These are phyloP conservation scores for Notocelia uddmanniana DNA, from an alignment of 2,888 invertebrate genomes.

Conservation along the genomic window DNA sequence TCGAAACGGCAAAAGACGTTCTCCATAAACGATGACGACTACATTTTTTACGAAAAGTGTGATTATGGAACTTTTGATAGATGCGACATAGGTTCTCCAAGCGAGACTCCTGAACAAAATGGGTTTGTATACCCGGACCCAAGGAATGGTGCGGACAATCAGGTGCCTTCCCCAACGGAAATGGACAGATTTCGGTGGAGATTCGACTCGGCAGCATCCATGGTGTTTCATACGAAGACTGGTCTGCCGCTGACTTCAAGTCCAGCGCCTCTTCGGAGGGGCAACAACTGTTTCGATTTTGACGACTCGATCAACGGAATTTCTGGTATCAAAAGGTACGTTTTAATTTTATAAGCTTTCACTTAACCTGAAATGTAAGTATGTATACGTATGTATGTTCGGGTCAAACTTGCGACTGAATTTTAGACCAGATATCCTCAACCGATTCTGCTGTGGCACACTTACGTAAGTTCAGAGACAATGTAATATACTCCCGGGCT, in stretches of 20 bases:
- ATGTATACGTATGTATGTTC: too few relatives aligned
- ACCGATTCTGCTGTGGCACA: too few relatives aligned
- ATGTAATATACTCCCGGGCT: too few relatives aligned
- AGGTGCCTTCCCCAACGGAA: constrained; percentile 89
- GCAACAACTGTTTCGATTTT: constrained; percentile 93
- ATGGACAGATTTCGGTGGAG: constrained; percentile 90
- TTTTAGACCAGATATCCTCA: too few relatives aligned
- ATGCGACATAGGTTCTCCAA: constrained; percentile 65
- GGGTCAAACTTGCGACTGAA: too few relatives aligned
- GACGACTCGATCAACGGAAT: constrained; percentile 92
- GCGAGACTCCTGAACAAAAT: constrained; percentile 54
- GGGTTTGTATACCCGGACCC: constrained; percentile 67
- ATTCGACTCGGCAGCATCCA: constrained; percentile 91
- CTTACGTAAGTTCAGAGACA: too few relatives aligned
- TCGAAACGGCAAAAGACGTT: constrained; percentile 74
- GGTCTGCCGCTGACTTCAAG: constrained; percentile 94
- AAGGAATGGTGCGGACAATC: constrained; percentile 58
- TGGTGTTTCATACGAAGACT: constrained; percentile 93
- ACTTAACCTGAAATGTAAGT: too few relatives aligned
- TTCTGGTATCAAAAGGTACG: constrained; percentile 92
- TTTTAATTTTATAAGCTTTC: neutral
- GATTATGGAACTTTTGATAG: constrained; percentile 77
- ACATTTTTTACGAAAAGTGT: constrained; percentile 76
- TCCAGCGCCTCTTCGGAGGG: constrained; percentile 92
- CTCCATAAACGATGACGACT: constrained; percentile 73